These are phyloP conservation scores for Agrilus cyanescens DNA, from an alignment of 2,888 invertebrate genomes.

Conservation along the genomic window DNA sequence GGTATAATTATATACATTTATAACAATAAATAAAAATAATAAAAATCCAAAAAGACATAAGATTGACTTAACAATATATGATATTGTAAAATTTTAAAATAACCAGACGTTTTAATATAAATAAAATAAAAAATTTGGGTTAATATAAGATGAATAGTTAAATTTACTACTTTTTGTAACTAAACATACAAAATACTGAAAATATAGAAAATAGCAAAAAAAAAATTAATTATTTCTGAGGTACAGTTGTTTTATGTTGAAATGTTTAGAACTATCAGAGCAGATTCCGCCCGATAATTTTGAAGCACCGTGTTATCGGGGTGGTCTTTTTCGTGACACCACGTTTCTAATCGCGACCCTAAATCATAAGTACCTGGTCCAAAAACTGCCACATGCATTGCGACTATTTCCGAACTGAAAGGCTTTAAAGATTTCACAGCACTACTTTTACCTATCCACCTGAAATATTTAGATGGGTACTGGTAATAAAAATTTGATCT, in stretches of 20 bases:
- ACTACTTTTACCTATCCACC: slow-evolving; percentile 31
- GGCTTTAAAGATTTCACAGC: slow-evolving; percentile 26
- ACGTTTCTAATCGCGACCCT: slow-evolving; percentile 48
- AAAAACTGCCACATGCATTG: slow-evolving; percentile 43
- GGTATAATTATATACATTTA: too few species aligned
- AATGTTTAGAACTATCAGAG: slow-evolving; percentile 22
- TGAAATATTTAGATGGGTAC: slow-evolving; percentile 29
- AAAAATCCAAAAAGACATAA: too few species aligned
- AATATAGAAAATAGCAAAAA: not conserved
- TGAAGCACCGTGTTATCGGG: slow-evolving; percentile 25
- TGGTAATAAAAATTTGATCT: slow-evolving; percentile 21
- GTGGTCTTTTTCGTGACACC: slow-evolving; percentile 25
- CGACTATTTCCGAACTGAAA: slow-evolving; percentile 25
- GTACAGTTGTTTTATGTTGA: not conserved
- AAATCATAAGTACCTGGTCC: slow-evolving; percentile 57
- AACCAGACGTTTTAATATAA: too few species aligned
- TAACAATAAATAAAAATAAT: too few species aligned
- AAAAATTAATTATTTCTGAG: not conserved
- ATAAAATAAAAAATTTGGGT: slow-evolving; percentile 18
- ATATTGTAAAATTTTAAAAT: too few species aligned
- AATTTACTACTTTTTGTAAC: not conserved
- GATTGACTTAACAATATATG: too few species aligned
- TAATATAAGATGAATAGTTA: slow-evolving; percentile 4
- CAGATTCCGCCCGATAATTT: slow-evolving; percentile 28
- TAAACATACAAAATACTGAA: not conserved